Evolutionary conservation across 2,888 invertebrate genomes (phyloP).

Genomic region (Trichopoda pennipes): DNA sequence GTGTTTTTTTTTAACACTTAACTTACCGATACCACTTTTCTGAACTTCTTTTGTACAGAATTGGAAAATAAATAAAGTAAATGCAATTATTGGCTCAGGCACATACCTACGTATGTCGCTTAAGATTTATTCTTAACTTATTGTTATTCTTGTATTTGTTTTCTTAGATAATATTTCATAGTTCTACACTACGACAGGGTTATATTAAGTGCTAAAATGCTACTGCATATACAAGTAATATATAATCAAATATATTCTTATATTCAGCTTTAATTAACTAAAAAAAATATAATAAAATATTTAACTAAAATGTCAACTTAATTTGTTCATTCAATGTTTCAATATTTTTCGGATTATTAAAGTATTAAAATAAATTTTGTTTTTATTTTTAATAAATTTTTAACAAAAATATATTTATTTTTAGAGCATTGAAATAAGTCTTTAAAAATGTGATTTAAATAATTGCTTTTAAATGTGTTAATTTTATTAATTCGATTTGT

Average conservation of each 20-base stretch:
- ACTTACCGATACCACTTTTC: no score
- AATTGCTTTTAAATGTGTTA: conserved; percentile 44
- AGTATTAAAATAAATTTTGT: conserved; percentile 32
- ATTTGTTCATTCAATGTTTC: conserved; percentile 20
- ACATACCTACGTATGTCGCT: no score
- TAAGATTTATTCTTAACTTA: no score
- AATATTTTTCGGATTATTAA: conserved; percentile 61
- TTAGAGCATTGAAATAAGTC: not conserved
- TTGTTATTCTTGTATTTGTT: no score
- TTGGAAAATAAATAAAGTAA: no score
- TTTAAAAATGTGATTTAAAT: not conserved
- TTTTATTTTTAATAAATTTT: not conserved
- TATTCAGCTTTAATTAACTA: conserved; percentile 21
- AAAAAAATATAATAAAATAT: not conserved
- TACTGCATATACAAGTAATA: not conserved
- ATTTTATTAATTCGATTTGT: conserved; percentile 48
- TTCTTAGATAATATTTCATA: no score
- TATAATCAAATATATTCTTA: conserved; percentile 38
- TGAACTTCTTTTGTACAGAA: no score
- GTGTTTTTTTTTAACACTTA: no score
- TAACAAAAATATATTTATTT: not conserved
- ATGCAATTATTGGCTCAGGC: no score
- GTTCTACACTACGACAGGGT: not conserved
- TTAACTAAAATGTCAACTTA: conserved; percentile 36
- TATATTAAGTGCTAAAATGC: not conserved